Evolutionary conservation across 30 jellyfish, hydroid and myxozoan genomes (phyloP).

Genomic region (Hydra vulgaris): DNA sequence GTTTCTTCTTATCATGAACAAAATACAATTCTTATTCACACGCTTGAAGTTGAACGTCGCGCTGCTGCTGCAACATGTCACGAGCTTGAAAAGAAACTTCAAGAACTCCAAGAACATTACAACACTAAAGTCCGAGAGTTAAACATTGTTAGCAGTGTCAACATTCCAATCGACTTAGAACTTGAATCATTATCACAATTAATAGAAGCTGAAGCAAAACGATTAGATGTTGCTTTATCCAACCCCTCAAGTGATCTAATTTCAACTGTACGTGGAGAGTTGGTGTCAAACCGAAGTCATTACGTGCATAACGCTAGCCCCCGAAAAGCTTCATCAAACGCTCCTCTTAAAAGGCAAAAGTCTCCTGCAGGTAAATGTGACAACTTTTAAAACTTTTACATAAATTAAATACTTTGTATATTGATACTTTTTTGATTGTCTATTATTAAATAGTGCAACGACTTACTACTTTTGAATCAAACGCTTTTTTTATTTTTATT

Average conservation of each 20-base stretch:
- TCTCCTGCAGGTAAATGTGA: not conserved
- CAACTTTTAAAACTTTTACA: no score
- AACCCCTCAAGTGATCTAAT: slow-evolving; percentile 40
- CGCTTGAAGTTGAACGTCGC: slow-evolving; percentile 77
- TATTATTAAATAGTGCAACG: no score
- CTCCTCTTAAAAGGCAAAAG: not conserved
- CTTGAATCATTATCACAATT: slow-evolving; percentile 59
- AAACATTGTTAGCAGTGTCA: slow-evolving; percentile 53
- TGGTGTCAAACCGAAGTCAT: slow-evolving; percentile 20
- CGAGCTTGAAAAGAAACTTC: slow-evolving; percentile 47
- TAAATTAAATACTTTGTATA: no score
- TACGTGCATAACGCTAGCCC: not conserved
- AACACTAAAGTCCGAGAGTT: slow-evolving; percentile 58
- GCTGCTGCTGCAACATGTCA: slow-evolving; percentile 60
- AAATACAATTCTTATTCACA: slow-evolving; percentile 65
- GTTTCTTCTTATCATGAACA: slow-evolving; percentile 58
- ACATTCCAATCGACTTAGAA: slow-evolving; percentile 66
- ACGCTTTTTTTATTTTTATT: no score
- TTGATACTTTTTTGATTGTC: no score
- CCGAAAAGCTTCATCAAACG: not conserved
- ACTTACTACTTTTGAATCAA: no score
- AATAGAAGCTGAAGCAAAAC: slow-evolving; percentile 67
- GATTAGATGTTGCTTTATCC: slow-evolving; percentile 43
- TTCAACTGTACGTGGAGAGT: slow-evolving; percentile 25
- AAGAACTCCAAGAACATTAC: slow-evolving; percentile 54